Conservation (phyloP, 1,140 invertebrate genomes). For the Lepidurus couesii region DNA sequence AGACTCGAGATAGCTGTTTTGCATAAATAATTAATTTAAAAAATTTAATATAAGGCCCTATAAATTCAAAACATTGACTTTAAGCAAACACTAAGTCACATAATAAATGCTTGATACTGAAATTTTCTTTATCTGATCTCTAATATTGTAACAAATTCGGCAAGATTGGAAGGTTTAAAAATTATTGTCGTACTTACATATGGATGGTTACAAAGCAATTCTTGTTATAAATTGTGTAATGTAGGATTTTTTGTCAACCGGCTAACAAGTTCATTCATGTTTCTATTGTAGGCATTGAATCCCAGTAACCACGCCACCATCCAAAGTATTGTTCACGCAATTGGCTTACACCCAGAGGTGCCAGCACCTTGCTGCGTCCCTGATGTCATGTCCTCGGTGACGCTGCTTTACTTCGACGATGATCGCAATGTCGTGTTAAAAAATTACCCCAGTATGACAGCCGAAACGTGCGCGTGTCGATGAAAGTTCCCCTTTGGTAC, state of each 20-base stretch:
- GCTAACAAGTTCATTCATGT: not conserved
- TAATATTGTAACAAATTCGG: no score
- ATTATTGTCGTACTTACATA: no score
- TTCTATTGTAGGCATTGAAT: slow-evolving; percentile 44
- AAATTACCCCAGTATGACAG: slow-evolving; percentile 63
- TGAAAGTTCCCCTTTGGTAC: slow-evolving; percentile 42
- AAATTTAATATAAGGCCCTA: no score
- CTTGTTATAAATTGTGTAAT: not conserved
- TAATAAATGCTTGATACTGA: no score
- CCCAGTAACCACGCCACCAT: slow-evolving; percentile 65
- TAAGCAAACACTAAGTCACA: no score
- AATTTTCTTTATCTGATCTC: no score
- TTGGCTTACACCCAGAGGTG: slow-evolving; percentile 50
- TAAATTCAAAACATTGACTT: no score
- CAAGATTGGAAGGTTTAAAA: no score
- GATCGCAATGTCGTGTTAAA: slow-evolving; percentile 62
- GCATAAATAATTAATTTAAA: no score
- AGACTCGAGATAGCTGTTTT: no score
- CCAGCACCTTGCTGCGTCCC: slow-evolving; percentile 60
- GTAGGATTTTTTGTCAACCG: not conserved
- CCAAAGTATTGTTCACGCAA: slow-evolving; percentile 57
- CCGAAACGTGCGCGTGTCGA: slow-evolving; percentile 61
- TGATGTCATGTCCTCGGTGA: slow-evolving; percentile 54
- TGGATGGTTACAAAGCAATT: no score
- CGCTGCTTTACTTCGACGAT: slow-evolving; percentile 60